A percentile compares a stretch with the other conserved stretches of the same genome.
Conservation (phyloP, 2,888 invertebrate genomes). For the Caenorhabditis uteleia region DNA sequence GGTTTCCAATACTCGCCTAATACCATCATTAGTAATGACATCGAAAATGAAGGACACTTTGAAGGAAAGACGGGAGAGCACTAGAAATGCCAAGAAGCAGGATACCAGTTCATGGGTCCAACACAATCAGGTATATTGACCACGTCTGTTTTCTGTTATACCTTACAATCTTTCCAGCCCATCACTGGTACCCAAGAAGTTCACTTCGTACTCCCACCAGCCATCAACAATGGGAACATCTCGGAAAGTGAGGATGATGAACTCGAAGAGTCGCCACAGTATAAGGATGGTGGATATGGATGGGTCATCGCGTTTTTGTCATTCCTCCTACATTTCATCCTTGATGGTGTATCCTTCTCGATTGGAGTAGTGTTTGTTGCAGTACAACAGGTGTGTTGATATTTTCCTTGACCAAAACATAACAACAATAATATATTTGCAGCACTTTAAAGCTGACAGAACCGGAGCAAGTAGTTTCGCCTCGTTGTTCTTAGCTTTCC, state of each 20-base stretch:
- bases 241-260: neutral
- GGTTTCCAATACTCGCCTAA: no score
- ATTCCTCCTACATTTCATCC: slow-evolving; percentile 87
- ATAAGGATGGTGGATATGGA: slow-evolving; percentile 36
- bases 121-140: slow-evolving; percentile 21
- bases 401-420: neutral
- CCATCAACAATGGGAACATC: neutral
- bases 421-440: slow-evolving; percentile 55
- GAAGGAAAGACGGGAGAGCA: no score
- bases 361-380: slow-evolving; percentile 88
- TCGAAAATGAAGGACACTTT: slow-evolving; percentile 3
- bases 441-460: slow-evolving; percentile 84
- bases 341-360: slow-evolving; percentile 89
- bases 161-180: slow-evolving; percentile 5
- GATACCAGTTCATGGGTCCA: slow-evolving; percentile 39
- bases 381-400: slow-evolving; percentile 74
- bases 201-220: slow-evolving; percentile 4
- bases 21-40: no score
- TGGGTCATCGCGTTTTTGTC: slow-evolving; percentile 90
- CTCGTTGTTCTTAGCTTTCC: slow-evolving; percentile 88
- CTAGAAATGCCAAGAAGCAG: no score
- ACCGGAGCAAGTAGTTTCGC: slow-evolving; percentile 89
- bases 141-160: neutral
- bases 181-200: neutral
- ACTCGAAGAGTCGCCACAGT: slow-evolving; percentile 14